Evolutionary conservation across 2,113 vertebrate species (phyloP).

Genomic region (Vidua macroura): DNA sequence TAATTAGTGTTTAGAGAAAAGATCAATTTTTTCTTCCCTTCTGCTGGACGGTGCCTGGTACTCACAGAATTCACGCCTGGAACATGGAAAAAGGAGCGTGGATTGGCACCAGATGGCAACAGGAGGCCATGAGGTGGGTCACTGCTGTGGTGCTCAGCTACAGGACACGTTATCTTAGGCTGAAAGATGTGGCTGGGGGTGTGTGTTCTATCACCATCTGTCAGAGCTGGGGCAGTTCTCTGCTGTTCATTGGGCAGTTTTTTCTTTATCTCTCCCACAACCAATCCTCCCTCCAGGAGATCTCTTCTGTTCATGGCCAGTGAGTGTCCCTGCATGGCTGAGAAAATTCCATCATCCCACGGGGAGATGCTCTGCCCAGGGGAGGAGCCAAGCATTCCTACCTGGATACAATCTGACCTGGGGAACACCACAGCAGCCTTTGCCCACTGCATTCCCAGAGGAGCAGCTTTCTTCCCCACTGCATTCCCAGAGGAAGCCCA

Average conservation of each 20-base stretch:
- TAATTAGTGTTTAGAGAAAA: neutral
- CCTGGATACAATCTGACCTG: neutral
- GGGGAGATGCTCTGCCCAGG: neutral
- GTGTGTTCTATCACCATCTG: neutral
- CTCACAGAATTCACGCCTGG: neutral
- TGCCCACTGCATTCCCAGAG: neutral
- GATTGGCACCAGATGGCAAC: neutral
- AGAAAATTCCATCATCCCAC: neutral
- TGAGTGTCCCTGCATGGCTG: neutral
- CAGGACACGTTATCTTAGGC: neutral
- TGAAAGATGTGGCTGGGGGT: neutral
- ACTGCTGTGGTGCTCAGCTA: neutral
- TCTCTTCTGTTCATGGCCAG: neutral
- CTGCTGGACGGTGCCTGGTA: neutral
- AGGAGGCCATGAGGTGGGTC: neutral
- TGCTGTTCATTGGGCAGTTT: neutral
- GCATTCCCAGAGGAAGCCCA: neutral
- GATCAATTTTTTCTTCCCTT: neutral
- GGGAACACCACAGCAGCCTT: neutral
- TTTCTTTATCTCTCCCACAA: neutral
- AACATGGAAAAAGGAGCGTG: neutral
- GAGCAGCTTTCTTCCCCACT: neutral
- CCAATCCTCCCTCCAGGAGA: neutral
- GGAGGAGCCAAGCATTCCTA: neutral
- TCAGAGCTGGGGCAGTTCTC: neutral